Evolutionary conservation across 2,888 invertebrate species (phyloP).

Genomic region (Opisthograptis luteolata): DNA sequence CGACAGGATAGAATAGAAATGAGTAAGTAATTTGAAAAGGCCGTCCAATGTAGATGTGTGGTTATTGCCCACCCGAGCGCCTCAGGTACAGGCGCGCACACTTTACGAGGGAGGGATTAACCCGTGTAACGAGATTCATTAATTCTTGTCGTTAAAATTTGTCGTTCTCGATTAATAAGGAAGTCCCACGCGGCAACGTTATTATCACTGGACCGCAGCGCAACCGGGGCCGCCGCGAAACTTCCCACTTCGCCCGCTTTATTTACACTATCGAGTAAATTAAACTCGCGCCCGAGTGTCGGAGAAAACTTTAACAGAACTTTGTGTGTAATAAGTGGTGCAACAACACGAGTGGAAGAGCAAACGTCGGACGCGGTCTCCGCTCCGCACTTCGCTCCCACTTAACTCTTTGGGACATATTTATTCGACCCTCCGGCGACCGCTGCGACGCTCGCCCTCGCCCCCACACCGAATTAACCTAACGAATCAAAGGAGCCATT

Average conservation of each 20-base stretch:
- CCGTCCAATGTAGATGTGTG: conserved; percentile 48
- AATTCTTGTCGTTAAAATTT: conserved; percentile 86
- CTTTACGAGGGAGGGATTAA: conserved; percentile 84
- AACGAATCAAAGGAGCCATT: conserved; percentile 78
- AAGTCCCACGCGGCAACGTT: conserved; percentile 78
- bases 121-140: conserved; percentile 85
- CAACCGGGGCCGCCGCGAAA: conserved; percentile 72
- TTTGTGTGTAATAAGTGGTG: conserved; percentile 85
- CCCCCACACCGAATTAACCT: conserved; percentile 76
- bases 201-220: conserved; percentile 81
- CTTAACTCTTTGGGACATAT: conserved; percentile 85
- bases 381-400: conserved; percentile 80
- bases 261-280: conserved; percentile 85
- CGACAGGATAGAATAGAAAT: conserved; percentile 17
- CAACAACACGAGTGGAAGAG: conserved; percentile 84
- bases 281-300: conserved; percentile 83
- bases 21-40: conserved; percentile 40
- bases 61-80: conserved; percentile 63
- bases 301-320: conserved; percentile 83
- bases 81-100: conserved; percentile 78
- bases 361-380: conserved; percentile 83
- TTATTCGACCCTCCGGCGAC: conserved; percentile 84
- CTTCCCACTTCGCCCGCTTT: conserved; percentile 82
- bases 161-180: conserved; percentile 86
- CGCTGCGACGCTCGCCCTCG: conserved; percentile 62